These are phyloP conservation scores for Pseudonaja textilis DNA, from an alignment of 2,113 vertebrate species.

Conservation along the genomic window DNA sequence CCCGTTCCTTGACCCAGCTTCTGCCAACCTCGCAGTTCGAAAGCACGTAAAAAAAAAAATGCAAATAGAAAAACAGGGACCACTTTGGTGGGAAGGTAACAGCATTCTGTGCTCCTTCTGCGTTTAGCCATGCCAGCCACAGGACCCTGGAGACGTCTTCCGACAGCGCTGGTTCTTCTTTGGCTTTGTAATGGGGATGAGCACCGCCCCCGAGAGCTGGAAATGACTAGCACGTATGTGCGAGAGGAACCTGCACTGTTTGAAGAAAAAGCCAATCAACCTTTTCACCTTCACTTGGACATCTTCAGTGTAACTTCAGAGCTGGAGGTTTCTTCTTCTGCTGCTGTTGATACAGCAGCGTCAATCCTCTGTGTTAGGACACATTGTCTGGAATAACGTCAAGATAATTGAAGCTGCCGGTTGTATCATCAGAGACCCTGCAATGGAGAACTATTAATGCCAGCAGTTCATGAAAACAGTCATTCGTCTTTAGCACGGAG, in stretches of 20 bases:
- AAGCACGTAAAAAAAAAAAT: too few species aligned
- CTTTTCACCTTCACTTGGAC: neutral
- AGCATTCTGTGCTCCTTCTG: too few species aligned
- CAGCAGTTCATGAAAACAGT: neutral
- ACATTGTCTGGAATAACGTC: neutral
- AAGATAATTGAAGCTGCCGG: neutral
- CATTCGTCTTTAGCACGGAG: neutral
- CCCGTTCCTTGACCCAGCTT: too few species aligned
- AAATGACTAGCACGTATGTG: too few species aligned
- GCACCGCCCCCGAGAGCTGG: too few species aligned
- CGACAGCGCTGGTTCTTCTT: too few species aligned
- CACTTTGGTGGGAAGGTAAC: too few species aligned
- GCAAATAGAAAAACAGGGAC: too few species aligned
- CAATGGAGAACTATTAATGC: neutral
- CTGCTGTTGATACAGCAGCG: neutral
- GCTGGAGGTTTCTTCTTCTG: neutral
- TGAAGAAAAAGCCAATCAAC: neutral
- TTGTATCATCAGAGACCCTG: neutral
- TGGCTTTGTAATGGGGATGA: too few species aligned
- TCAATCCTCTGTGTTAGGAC: neutral
- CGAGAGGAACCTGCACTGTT: neutral
- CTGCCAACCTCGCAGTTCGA: too few species aligned
- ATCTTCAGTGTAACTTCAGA: neutral
- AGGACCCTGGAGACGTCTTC: too few species aligned
- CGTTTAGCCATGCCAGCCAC: too few species aligned